phyloP scores from a whole-genome alignment of 1,140 invertebrate species.

The Drosophila pandora region DNA sequence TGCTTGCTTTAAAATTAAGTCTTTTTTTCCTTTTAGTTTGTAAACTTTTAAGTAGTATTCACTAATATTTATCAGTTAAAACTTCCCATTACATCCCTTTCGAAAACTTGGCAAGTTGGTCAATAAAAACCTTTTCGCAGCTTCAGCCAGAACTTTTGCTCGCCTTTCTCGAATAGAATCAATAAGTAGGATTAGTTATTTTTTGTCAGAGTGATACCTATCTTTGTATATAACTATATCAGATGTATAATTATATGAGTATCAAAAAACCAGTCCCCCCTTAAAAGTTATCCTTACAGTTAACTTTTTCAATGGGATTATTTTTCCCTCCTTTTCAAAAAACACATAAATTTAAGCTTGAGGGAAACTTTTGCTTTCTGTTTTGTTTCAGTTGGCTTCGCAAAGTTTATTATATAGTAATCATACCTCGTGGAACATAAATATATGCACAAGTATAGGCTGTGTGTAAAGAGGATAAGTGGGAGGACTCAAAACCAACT shows the following conservation, averaged over 20 bases:
- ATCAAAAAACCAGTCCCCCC: background rate
- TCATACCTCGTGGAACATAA: slow-evolving; percentile 29
- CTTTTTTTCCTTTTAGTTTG: background rate
- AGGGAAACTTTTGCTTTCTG: slow-evolving; percentile 15
- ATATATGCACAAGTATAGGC: slow-evolving; percentile 45
- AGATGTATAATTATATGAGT: background rate
- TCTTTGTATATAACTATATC: no score
- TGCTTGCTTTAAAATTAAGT: slow-evolving; percentile 2
- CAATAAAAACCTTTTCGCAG: background rate
- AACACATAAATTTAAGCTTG: slow-evolving; percentile 15
- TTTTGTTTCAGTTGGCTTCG: slow-evolving; percentile 14
- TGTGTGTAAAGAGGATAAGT: slow-evolving; percentile 26
- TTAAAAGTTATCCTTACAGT: background rate
- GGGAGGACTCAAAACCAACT: slow-evolving; percentile 23
- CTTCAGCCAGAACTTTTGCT: background rate
- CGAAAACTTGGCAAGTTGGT: slow-evolving; percentile 6
- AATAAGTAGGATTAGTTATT: background rate
- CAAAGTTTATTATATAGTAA: slow-evolving; percentile 37
- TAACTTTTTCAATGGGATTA: slow-evolving; percentile 12
- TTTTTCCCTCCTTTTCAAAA: background rate
- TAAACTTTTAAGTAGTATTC: slow-evolving; percentile 22
- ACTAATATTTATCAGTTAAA: slow-evolving; percentile 20
- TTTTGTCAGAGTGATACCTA: no score
- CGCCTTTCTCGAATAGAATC: background rate
- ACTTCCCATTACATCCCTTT: slow-evolving; percentile 21